Base-by-base conservation (phyloP, 2,113 vertebrate species). In the Indicator indicator region DNA sequence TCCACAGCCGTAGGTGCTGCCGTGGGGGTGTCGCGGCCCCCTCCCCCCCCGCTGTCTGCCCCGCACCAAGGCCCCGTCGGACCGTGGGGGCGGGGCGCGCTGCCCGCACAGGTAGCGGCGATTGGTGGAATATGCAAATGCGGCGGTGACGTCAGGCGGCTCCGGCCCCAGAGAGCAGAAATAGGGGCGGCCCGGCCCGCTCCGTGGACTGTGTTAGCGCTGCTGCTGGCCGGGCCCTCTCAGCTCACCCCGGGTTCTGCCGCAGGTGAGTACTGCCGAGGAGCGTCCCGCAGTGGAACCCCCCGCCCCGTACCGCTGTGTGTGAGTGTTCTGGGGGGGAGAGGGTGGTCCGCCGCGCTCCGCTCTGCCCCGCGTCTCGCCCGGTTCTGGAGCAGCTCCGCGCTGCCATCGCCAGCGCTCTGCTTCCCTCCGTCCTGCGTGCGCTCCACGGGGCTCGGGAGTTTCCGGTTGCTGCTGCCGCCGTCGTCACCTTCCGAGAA, bases 121-220 rank as follows among this genome's bases (percentile, higher is more conserved):
- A 98, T 96, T 96, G 97, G 97, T 93, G 94, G 98, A 81, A 96
- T 95, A 97, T 97, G 98, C 98, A 98, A 98, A 96, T 97, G 64
- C 54, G 1, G 40, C 96, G 96, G 97, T 99, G 98, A 99, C 98
- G 99, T 99, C 98, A 98, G 97, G 97, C 96, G 78, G 94, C 97
- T 97, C 97, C 90, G 96, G 98, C 97, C 97, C 27, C 94, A 92
- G 98, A 96, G 97, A 95, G 97, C 98, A 96, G 98, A 99, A 99
- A 99, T 99, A 99, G 98, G 98, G 98, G 98, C 98, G 97, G 36
- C 95, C 97, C 96, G 96, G 94, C 83, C 73, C 95, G 93, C 96
- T 86, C 95, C 98, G 38, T 46, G 16, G 23, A 65, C 80, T 62
- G 65, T 5, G 5, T 16, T n/a, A 72, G 88, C 50, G 78, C 70